A percentile compares a stretch with the other conserved stretches of the same genome.
Conservation (phyloP, 2,888 invertebrate species). For the Drosophila limbata region DNA sequence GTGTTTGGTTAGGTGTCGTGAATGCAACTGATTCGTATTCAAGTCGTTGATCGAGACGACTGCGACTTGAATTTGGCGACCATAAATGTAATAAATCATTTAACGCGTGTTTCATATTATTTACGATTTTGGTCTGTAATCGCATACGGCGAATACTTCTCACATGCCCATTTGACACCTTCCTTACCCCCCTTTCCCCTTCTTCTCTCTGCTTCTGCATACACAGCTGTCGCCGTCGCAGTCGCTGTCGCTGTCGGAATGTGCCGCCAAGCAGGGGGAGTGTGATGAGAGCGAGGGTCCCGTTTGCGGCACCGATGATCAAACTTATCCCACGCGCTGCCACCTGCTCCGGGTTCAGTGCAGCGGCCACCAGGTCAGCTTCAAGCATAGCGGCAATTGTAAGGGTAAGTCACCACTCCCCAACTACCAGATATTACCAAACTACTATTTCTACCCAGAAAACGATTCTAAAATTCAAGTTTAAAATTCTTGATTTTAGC, state of each 20-base stretch:
- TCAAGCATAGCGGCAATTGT: slow-evolving; percentile 91
- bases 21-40: slow-evolving; percentile 69
- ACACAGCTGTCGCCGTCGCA: slow-evolving; percentile 49
- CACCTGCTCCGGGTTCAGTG: slow-evolving; percentile 92
- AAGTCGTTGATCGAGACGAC: slow-evolving; percentile 55
- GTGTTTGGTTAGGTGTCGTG: neutral
- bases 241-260: slow-evolving; percentile 82
- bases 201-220: neutral
- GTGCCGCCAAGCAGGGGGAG: slow-evolving; percentile 84
- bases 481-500: no score
- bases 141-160: slow-evolving; percentile 48
- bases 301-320: slow-evolving; percentile 88
- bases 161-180: slow-evolving; percentile 50
- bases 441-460: no score
- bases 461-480: no score
- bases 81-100: slow-evolving; percentile 80
- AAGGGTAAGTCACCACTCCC: slow-evolving; percentile 86
- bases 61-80: slow-evolving; percentile 63
- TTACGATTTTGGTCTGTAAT: slow-evolving; percentile 51
- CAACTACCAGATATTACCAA: no score
- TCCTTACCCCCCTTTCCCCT: neutral
- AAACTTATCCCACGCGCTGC: slow-evolving; percentile 93
- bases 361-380: slow-evolving; percentile 89
- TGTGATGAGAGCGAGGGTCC: slow-evolving; percentile 85
- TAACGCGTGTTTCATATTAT: slow-evolving; percentile 78